phyloP scores from a whole-genome alignment of 1,140 invertebrate genomes.

The Lasioglossum baleicum region DNA sequence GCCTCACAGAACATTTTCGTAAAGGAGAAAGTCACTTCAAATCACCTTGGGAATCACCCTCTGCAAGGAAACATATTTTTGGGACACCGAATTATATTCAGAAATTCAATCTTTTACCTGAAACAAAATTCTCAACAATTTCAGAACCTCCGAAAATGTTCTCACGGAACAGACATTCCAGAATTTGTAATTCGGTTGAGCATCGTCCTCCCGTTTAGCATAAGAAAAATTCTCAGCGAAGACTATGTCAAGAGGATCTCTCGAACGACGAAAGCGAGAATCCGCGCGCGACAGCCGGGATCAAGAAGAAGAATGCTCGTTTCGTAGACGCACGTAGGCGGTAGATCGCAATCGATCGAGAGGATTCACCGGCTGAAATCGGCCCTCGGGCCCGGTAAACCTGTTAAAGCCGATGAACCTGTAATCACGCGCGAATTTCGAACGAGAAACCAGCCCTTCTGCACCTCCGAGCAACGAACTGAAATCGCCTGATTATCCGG shows the following conservation, averaged over 20 bases:
- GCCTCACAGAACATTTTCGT: no score
- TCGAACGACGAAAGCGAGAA: background rate
- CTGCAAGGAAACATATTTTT: no score
- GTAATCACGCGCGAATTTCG: conserved; percentile 51
- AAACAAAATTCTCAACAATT: no score
- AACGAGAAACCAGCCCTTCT: conserved; percentile 41
- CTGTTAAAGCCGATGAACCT: conserved; percentile 51
- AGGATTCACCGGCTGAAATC: conserved; percentile 28
- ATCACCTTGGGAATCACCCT: no score
- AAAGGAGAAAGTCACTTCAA: no score
- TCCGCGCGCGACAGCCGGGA: background rate
- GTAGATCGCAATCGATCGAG: conserved; percentile 31
- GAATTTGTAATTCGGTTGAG: background rate
- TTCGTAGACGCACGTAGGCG: conserved; percentile 19
- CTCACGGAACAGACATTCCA: no score
- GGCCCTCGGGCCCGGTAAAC: conserved; percentile 37
- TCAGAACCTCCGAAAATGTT: no score
- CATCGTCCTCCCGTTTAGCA: background rate
- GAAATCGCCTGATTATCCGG: conserved; percentile 28
- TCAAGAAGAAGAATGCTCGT: background rate
- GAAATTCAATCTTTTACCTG: no score
- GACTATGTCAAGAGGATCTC: background rate
- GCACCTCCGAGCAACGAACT: conserved; percentile 33
- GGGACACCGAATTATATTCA: no score
- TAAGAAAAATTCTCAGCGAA: background rate